These are phyloP conservation scores for Drosophila parabipectinata DNA, from an alignment of 1,140 invertebrate genomes.

Conservation along the genomic window DNA sequence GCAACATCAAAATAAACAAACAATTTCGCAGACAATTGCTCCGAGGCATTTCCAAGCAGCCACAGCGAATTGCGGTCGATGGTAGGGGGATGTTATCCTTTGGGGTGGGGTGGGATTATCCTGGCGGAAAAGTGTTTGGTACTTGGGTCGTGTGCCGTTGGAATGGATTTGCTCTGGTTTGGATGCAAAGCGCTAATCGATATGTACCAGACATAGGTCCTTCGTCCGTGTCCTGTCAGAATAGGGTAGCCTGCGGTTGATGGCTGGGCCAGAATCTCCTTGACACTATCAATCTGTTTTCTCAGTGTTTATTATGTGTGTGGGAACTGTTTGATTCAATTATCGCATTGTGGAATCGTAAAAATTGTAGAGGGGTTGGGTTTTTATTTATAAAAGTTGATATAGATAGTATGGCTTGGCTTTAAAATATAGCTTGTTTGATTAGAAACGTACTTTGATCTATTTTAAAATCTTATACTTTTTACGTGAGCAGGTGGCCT, in stretches of 20 bases:
- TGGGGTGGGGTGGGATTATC: slow-evolving; percentile 67
- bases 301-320: slow-evolving; percentile 14
- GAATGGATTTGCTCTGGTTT: slow-evolving; percentile 67
- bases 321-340: slow-evolving; percentile 59
- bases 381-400: slow-evolving; percentile 9
- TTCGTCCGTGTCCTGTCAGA: slow-evolving; percentile 24
- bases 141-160: slow-evolving; percentile 57
- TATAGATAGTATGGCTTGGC: background rate
- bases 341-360: slow-evolving; percentile 38
- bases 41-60: slow-evolving; percentile 52
- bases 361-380: slow-evolving; percentile 18
- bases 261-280: slow-evolving; percentile 49
- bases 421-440: background rate
- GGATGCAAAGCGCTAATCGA: slow-evolving; percentile 71
- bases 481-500: background rate
- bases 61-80: slow-evolving; percentile 62
- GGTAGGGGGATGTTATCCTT: background rate
- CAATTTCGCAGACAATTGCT: slow-evolving; percentile 79
- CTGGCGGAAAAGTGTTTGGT: slow-evolving; percentile 49
- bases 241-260: slow-evolving; percentile 31
- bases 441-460: slow-evolving; percentile 12
- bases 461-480: background rate
- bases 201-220: slow-evolving; percentile 68
- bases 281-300: slow-evolving; percentile 77
- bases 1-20: slow-evolving; percentile 81